phyloP scores from a whole-genome alignment of 2,888 invertebrate genomes.

The Gerris lacustris region DNA sequence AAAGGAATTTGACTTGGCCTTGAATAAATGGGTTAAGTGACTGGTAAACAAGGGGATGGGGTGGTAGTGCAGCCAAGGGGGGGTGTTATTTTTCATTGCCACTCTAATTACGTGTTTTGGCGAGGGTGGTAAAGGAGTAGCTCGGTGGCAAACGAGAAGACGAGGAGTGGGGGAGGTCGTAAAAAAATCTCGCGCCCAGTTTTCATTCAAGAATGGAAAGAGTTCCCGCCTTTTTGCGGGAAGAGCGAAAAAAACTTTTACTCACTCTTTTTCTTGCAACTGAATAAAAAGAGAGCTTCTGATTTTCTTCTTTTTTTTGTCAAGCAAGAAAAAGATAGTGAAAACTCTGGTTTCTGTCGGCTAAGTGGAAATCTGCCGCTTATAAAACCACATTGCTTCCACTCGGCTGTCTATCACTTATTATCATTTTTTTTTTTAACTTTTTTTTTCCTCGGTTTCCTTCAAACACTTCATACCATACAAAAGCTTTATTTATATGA shows the following conservation, averaged over 20 bases:
- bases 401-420: no score
- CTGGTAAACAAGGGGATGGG: background rate
- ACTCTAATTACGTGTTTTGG: background rate
- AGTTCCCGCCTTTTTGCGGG: background rate
- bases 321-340: no score
- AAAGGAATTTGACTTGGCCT: background rate
- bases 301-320: no score
- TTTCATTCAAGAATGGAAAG: background rate
- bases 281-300: no score
- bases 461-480: no score
- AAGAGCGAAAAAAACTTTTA: background rate
- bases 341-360: no score
- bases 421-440: no score
- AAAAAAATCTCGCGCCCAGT: background rate
- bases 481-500: no score
- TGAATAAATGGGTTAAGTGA: constrained; percentile 5
- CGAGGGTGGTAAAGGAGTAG: background rate
- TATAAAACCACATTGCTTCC: no score
- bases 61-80: background rate
- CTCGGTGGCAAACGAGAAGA: background rate
- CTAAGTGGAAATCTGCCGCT: no score
- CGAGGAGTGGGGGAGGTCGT: background rate
- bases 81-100: constrained; percentile 1
- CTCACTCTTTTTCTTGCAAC: no score
- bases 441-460: no score